Conservation (phyloP, 2,797 vertebrate genomes). For the Diceros bicornis region DNA sequence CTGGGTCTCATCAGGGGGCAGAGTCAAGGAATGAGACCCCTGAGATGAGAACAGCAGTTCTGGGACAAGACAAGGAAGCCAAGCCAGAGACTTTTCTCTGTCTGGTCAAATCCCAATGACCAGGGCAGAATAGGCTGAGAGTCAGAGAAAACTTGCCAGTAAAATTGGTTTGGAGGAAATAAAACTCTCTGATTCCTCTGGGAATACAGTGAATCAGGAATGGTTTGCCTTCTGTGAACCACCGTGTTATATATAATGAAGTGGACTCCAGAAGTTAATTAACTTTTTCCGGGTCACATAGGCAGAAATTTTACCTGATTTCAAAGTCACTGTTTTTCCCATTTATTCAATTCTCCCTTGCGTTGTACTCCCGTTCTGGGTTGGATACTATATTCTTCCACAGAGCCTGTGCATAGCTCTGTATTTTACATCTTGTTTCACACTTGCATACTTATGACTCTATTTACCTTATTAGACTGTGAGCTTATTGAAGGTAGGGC, state of each 20-base stretch:
- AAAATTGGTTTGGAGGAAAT: not conserved
- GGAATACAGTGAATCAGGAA: not conserved
- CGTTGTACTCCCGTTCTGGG: not conserved
- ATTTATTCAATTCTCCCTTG: not conserved
- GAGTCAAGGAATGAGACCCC: not conserved
- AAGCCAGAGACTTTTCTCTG: not conserved
- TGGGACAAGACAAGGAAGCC: not conserved
- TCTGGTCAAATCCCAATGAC: not conserved
- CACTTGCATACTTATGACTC: not conserved
- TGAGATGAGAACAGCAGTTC: not conserved
- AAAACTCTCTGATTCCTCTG: not conserved
- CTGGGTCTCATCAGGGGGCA: not conserved
- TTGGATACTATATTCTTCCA: not conserved
- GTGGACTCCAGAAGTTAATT: not conserved
- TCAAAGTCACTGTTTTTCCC: not conserved
- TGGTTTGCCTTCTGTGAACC: not conserved
- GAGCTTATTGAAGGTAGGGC: not conserved
- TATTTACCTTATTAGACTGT: constrained; percentile 37
- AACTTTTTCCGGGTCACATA: not conserved
- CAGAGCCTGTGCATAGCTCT: not conserved
- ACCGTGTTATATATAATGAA: constrained; percentile 15
- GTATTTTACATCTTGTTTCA: constrained; percentile 14
- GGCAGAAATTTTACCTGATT: not conserved
- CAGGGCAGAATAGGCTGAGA: not conserved
- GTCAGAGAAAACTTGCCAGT: not conserved